Percentiles rank a stretch among this genome's conserved stretches.
phyloP scores from a whole-genome alignment of 2,113 vertebrate species.

The Laterallus jamaicensis region DNA sequence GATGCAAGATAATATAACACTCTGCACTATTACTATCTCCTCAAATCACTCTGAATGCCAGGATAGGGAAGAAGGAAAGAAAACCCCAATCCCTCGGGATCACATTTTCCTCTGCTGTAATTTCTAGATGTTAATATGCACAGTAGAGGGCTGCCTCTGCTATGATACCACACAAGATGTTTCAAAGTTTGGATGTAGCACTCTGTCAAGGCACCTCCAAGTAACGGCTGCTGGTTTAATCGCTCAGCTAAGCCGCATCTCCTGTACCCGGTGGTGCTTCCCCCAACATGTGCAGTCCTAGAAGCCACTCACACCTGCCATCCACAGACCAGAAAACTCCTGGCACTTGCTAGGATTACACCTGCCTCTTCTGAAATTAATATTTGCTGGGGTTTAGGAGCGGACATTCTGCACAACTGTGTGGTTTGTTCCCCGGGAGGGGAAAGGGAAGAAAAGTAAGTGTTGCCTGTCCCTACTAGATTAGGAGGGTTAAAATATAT shows the following conservation, averaged over 20 bases:
- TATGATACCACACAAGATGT: background rate
- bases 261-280: conserved; percentile 32
- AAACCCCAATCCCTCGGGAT: background rate
- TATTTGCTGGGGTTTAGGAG: conserved; percentile 58
- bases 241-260: conserved; percentile 32
- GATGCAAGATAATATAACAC: background rate
- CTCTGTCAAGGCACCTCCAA: conserved; percentile 41
- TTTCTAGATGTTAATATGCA: conserved; percentile 3
- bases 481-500: conserved; percentile 63
- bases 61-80: background rate
- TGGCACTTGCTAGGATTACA: conserved; percentile 3
- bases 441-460: conserved; percentile 11
- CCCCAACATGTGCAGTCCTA: background rate
- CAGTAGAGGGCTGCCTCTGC: conserved; percentile 37
- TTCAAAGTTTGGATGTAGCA: conserved; percentile 32
- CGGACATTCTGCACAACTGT: conserved; percentile 41
- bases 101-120: background rate
- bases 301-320: conserved; percentile 40
- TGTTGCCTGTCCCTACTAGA: conserved; percentile 44
- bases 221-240: background rate
- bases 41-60: background rate
- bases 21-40: background rate
- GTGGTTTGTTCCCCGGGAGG: background rate
- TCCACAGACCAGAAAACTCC: conserved; percentile 24
- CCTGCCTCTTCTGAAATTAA: conserved; percentile 52